A percentile compares a stretch with the other conserved stretches of the same genome.
Conservation (phyloP, 2,113 vertebrate genomes). For the Pomatostomus ruficeps region DNA sequence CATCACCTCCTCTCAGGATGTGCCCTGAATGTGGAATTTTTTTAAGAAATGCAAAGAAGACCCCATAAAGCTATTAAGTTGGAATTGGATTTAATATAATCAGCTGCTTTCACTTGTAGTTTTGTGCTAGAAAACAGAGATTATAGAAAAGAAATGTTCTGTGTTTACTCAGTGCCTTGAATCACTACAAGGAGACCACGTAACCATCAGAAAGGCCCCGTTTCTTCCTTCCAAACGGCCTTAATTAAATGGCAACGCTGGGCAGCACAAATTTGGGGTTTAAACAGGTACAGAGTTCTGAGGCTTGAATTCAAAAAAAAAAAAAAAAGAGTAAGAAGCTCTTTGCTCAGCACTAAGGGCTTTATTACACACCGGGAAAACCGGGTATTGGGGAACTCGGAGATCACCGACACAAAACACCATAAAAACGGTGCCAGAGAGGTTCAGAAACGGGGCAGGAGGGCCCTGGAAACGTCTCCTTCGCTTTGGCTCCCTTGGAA, state of each 20-base stretch:
- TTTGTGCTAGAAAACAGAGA: not conserved
- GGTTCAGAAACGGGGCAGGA: not conserved
- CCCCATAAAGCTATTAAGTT: not conserved
- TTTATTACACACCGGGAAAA: not conserved
- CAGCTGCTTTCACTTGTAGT: not conserved
- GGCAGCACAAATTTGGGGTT: not conserved
- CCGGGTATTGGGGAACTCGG: not conserved
- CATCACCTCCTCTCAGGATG: not conserved
- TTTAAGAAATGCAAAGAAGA: not conserved
- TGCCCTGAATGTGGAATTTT: not conserved
- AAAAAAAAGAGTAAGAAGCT: not conserved
- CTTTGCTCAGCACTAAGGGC: not conserved
- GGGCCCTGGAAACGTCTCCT: not conserved
- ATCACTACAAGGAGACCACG: not conserved
- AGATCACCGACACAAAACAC: not conserved
- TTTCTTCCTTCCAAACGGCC: not conserved
- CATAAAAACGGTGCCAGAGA: not conserved
- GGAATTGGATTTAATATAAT: not conserved
- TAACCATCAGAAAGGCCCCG: not conserved
- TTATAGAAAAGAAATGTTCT: not conserved
- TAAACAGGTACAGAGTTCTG: not conserved
- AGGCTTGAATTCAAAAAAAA: not conserved
- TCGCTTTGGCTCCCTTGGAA: rapidly evolving
- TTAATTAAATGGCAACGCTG: not conserved
- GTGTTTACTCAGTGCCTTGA: not conserved